Base-by-base conservation (phyloP, 2,888 invertebrate species). In the Andrena flavipes region DNA sequence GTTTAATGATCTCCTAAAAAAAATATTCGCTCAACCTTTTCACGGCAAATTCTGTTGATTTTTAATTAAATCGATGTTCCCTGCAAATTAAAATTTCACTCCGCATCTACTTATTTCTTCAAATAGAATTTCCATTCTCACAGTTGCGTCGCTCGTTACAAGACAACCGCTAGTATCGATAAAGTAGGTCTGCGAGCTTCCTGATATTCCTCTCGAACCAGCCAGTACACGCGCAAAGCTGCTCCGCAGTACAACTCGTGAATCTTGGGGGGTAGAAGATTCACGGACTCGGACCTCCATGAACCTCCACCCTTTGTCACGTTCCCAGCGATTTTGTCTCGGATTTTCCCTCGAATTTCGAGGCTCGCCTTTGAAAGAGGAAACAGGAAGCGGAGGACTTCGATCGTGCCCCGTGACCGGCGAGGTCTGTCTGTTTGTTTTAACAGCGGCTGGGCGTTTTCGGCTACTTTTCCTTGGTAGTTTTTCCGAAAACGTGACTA, bases 381-480 rank as follows among this genome's bases (percentile, higher is more conserved):
- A 54, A 20, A 68, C 16, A 56, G 54, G 54, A 68, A 54, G 2
- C 13, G 20, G n/a, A 33, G 30, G 54, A 63, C 23, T 63, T 33
- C 13, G 63, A 13, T 42, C 35, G 42, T 63, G 23, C 16, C 33
- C 23, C 16, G 3, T 56, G 33, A 56, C 30, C 68, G 30, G 33
- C 51, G 13, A 20, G 13, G 23, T 20, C 42, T 13, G 63, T 42
- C 23, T 63, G 42, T 35, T 68, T 56, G 23, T 26, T 42, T 30
- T n/a, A 67, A 26, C 10, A 16, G 35, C 8, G 16, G 23, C 33
- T 4, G 35, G 33, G 35, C 54, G 23, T 68, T 68, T 54, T n/a
- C 54, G 68, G 54, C 35, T 68, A 16, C 68, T 51, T 56, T 13
- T 56, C 23, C 23, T n/a, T 48, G 16, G 54, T 23, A 26, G 56